These are phyloP conservation scores for Heteromormyrus szaboi DNA, from an alignment of 2,797 vertebrate genomes.

Conservation along the genomic window DNA sequence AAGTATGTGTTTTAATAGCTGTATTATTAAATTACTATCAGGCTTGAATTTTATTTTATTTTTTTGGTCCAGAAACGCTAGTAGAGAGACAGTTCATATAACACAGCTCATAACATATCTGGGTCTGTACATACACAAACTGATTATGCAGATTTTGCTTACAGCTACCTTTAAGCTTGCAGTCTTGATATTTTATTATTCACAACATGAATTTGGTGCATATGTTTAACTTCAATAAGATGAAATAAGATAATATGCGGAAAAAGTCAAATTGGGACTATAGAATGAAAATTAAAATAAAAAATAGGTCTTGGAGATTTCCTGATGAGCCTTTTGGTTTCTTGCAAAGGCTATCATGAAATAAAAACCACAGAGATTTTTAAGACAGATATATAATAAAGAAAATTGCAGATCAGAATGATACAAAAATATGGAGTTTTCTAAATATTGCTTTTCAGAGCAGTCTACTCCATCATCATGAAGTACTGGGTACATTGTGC, in stretches of 20 bases:
- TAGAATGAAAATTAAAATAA: neutral
- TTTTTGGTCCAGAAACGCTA: neutral
- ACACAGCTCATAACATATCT: neutral
- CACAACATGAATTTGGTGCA: neutral
- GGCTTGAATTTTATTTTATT: neutral
- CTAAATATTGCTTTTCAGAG: neutral
- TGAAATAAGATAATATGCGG: neutral
- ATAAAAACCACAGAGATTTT: neutral
- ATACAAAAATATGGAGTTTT: neutral
- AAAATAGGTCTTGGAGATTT: neutral
- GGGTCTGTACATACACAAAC: neutral
- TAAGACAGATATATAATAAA: neutral
- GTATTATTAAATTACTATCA: neutral
- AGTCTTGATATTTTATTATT: neutral
- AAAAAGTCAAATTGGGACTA: neutral
- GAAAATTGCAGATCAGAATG: neutral
- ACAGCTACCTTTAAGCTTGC: neutral
- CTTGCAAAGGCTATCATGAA: neutral
- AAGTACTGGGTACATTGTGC: neutral
- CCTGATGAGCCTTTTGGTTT: neutral
- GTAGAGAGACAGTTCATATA: neutral
- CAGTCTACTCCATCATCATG: constrained; percentile 4
- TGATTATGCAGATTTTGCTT: neutral
- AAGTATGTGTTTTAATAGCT: neutral
- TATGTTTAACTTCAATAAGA: neutral